Evolutionary conservation across 2,113 vertebrate genomes (phyloP), one percentile per base, ranked within the genome.

Genomic region (Aspidoscelis tigris): DNA sequence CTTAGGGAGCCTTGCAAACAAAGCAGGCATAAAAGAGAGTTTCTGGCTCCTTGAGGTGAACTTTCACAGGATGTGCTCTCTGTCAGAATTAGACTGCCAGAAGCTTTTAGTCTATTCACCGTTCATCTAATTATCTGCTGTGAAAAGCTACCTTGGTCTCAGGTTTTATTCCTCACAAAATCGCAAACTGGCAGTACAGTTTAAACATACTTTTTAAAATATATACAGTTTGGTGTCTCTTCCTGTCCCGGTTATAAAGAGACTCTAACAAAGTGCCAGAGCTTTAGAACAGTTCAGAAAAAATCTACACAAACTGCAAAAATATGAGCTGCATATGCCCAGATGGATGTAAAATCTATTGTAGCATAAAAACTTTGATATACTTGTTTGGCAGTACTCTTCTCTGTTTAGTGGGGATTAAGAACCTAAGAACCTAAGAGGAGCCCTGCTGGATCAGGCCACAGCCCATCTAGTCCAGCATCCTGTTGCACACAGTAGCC

Each of bases 1-100:
- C 86, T 84, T 74, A 88, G 83, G 80, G 76, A 92, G 78, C 71
- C 76, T 88, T 78, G 50, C 78, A 91, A 93, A 93, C 84, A 92
- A 89, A 93, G 39, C 72, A 77, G 86, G 58, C 68, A 91, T 86
- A 85, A 95, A 93, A 91, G 47, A 80, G 55, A 81, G n/a, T 78
- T 89, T 90, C 65, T 65, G 76, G 39, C 26, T 83, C 86, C 93
- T 90, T 90, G 90, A 93, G 87, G 71, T 88, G 89, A 89, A 84
- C 65, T 77, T 24, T 91, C 78, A 90, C 78, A 78, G 90, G 41
- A 88, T 44, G 73, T 81, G 80, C 12, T 68, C 10, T 39, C 87
- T 47, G 86, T 66, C 88, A 80, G 53, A 89, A 66, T 21, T 78
- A 76, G 58, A 20, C 22, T 71, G 22, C 41, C 11, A 66, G 55